Evolutionary conservation across 2,113 vertebrate species (phyloP).

Genomic region (Hemiprocne comata): DNA sequence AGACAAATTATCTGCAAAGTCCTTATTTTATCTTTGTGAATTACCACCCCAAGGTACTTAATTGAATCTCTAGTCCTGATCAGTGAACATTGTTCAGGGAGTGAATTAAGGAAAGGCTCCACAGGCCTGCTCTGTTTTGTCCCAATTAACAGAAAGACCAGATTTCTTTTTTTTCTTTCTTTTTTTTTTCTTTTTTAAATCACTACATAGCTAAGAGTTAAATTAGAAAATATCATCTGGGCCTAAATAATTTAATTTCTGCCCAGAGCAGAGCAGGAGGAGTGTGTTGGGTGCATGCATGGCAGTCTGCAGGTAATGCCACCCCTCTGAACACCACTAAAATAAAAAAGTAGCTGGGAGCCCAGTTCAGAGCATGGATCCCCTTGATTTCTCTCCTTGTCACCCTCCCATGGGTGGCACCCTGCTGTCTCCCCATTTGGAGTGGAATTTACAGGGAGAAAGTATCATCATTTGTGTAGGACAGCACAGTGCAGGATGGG

Average conservation of each 20-base stretch:
- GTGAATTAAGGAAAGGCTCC: conserved; percentile 45
- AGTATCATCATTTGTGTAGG: fast-evolving
- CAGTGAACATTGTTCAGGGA: conserved; percentile 55
- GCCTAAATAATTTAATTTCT: background rate
- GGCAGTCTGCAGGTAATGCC: background rate
- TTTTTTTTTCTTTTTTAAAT: background rate
- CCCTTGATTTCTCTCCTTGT: background rate
- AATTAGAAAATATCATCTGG: background rate
- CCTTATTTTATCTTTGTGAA: conserved; percentile 53
- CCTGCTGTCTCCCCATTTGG: fast-evolving
- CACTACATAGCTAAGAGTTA: background rate
- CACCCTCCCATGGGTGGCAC: background rate
- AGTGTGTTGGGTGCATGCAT: fast-evolving
- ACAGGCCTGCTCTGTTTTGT: conserved; percentile 43
- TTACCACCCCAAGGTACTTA: conserved; percentile 56
- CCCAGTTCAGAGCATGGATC: fast-evolving
- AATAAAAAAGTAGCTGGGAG: background rate
- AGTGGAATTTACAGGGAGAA: background rate
- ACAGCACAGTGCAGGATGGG: background rate
- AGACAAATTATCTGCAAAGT: conserved; percentile 57
- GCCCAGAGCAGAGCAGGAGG: background rate
- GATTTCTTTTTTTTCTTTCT: background rate
- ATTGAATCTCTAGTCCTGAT: conserved; percentile 49
- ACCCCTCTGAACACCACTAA: background rate
- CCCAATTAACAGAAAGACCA: conserved; percentile 33